Percentiles rank a stretch among this genome's conserved stretches.
phyloP scores from a whole-genome alignment of 2,113 vertebrate genomes.

The Diphyllodes magnificus region DNA sequence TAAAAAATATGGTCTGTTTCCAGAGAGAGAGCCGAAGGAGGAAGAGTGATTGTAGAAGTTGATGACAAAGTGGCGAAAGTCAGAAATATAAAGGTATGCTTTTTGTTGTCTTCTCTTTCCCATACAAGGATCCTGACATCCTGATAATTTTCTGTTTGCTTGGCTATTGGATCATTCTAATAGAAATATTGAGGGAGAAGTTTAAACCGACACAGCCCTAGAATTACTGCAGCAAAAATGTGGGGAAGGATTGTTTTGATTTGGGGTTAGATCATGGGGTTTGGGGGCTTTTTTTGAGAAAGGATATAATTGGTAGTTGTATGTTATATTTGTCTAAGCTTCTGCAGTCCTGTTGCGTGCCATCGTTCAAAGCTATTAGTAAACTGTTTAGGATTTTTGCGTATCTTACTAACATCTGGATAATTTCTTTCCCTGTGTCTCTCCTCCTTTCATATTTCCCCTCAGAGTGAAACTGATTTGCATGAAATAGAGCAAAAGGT shows the following conservation, averaged over 20 bases:
- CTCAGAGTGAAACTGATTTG: background rate
- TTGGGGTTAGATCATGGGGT: background rate
- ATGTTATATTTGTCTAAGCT: background rate
- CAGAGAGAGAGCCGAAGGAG: conserved; percentile 87
- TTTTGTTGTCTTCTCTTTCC: background rate
- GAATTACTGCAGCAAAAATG: background rate
- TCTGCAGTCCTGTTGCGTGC: background rate
- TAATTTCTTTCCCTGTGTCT: background rate
- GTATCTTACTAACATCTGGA: background rate
- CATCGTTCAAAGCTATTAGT: background rate
- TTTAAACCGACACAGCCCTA: background rate
- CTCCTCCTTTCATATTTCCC: background rate
- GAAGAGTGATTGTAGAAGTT: conserved; percentile 85
- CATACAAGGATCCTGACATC: background rate
- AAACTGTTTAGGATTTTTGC: background rate
- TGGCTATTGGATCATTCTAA: background rate
- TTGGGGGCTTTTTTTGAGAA: background rate
- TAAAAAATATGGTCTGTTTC: conserved; percentile 13
- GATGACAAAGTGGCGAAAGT: conserved; percentile 87
- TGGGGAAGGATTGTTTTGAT: background rate
- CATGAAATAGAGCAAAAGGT: background rate
- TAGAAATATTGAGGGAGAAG: background rate
- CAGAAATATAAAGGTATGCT: conserved; percentile 87
- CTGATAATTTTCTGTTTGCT: background rate
- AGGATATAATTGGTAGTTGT: background rate